phyloP scores from a whole-genome alignment of 2,888 invertebrate genomes.

The Epistrophe eligans region DNA sequence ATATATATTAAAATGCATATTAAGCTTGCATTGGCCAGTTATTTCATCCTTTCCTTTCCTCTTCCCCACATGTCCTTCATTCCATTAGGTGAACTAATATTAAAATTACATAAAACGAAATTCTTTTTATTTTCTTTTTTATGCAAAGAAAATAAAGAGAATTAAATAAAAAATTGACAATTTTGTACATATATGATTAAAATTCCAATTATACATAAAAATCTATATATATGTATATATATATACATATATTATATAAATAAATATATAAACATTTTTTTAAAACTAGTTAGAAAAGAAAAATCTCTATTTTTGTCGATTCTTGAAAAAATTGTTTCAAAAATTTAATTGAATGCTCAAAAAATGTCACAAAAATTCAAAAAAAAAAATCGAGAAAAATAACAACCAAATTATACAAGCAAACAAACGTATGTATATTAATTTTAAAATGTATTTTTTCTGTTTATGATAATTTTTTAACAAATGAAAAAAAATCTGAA shows the following conservation, averaged over 20 bases:
- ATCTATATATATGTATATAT: conserved; percentile 15
- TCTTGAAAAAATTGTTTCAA: conserved; percentile 10
- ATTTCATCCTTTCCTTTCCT: conserved; percentile 4
- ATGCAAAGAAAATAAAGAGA: conserved; percentile 79
- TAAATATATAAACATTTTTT: conserved; percentile 55
- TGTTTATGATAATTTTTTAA: conserved; percentile 55
- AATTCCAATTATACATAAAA: conserved; percentile 57
- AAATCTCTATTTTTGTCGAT: conserved; percentile 26
- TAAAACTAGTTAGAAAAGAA: conserved; percentile 66
- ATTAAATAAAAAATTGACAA: conserved; percentile 55
- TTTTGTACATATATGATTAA: conserved; percentile 77
- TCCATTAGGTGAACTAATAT: conserved; percentile 64
- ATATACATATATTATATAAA: conserved; percentile 3
- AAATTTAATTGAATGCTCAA: conserved; percentile 41
- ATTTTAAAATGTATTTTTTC: conserved; percentile 56
- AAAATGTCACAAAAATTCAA: conserved; percentile 30
- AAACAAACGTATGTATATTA: conserved; percentile 14
- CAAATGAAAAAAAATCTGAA: conserved; percentile 21
- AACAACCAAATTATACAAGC: conserved; percentile 54
- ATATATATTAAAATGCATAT: conserved; percentile 61
- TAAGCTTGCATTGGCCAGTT: conserved; percentile 75
- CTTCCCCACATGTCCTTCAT: conserved; percentile 36
- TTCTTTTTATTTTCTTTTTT: conserved; percentile 78
- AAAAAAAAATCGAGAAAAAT: conserved; percentile 4
- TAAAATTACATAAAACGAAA: conserved; percentile 34